Evolutionary conservation across 1,140 invertebrate species (phyloP), one percentile per base, ranked within the genome.

Genomic region (Tetramorium parvispinum): DNA sequence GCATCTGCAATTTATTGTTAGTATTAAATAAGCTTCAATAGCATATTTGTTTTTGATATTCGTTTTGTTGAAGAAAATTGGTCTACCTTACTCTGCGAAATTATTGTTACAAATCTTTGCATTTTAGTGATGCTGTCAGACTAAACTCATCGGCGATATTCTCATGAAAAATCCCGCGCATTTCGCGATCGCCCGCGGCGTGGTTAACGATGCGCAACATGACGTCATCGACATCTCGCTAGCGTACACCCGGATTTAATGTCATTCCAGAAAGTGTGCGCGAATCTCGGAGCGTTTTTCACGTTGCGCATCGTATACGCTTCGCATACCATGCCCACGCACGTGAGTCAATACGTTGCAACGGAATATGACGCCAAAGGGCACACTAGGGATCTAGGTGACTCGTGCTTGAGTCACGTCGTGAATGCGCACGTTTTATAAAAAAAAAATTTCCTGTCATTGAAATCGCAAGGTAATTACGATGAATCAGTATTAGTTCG

Each of bases 271-370:
- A 91, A 92, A 92, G 46, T 65, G 76, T 68, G 86, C 86, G 70
- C 79, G 70, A 83, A 85, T 89, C 76, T 63, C 82, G 86, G 61
- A 66, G 68, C 43, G 79, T 87, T 85, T 89, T 70, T 87, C 81
- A 70, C 85, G 63, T 71, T 85, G 86, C 82, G 53, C 78, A 73
- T 91, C 89, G 87, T 81, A 90, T 79, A 85, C 76, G 81, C 68
- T 68, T 86, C 66, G 88, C 89, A 92, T 91, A 87, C 86, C 86
- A 24, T 81, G 85, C 91, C 91, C 91, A 92, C 91, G 91, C 91
- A 88, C 83, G 83, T 92, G 91, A 92, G 88, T 92, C 91, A 92
- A 92, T 89, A 73, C 88, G 79, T 78, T 87, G 76, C 87, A 55
- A 76, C 68, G 85, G 68, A 70, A 57, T 57, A 79, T 86, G 87